phyloP scores from a whole-genome alignment of 2,113 vertebrate genomes.

The Xyrauchen texanus region DNA sequence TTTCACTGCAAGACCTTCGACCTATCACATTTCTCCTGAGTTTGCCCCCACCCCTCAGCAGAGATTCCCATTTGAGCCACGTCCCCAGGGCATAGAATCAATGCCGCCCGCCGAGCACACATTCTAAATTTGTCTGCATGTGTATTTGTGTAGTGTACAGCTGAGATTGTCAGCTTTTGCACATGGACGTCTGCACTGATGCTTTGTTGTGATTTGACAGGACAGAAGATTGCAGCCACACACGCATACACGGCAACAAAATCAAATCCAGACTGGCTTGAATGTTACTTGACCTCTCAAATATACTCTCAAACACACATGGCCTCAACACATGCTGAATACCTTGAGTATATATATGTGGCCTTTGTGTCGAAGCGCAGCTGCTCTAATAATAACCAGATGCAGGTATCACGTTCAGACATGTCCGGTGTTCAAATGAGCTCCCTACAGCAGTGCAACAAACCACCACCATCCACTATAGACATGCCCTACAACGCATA shows the following conservation, averaged over 20 bases:
- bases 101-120: not conserved
- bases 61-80: constrained; percentile 48
- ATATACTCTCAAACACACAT: too few species aligned
- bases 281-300: too few species aligned
- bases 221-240: too few species aligned
- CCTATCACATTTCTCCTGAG: constrained; percentile 54
- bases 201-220: too few species aligned
- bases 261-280: too few species aligned
- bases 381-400: constrained; percentile 69
- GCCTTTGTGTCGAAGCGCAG: constrained; percentile 63
- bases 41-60: constrained; percentile 40
- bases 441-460: constrained; percentile 67
- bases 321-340: too few species aligned
- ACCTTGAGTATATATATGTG: not conserved
- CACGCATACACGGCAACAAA: too few species aligned
- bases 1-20: constrained; percentile 58
- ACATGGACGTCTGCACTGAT: too few species aligned
- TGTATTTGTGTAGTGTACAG: not conserved
- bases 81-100: not conserved
- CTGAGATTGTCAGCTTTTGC: too few species aligned
- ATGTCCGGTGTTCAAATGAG: constrained; percentile 71
- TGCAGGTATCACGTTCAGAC: constrained; percentile 69
- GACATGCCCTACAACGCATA: constrained; percentile 20
- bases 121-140: not conserved
- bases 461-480: constrained; percentile 59